These are phyloP conservation scores for Argyrosomus regius DNA, from an alignment of 2,797 vertebrate genomes.

Conservation along the genomic window DNA sequence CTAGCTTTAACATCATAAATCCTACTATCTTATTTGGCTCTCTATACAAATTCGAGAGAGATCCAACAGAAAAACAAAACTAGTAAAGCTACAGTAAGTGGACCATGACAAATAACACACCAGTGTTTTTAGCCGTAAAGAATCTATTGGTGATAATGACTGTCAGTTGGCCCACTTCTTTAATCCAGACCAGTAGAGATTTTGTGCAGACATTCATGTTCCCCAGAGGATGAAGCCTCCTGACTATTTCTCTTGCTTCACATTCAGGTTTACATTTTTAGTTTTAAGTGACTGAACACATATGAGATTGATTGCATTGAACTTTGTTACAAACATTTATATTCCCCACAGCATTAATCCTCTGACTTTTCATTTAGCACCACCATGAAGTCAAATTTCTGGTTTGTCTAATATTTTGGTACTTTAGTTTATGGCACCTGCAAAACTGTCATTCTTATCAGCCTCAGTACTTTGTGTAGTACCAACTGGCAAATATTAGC, in stretches of 20 bases:
- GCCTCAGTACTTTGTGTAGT: neutral
- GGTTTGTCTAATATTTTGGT: neutral
- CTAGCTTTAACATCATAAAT: neutral
- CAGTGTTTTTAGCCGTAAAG: too few relatives aligned
- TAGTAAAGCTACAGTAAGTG: neutral
- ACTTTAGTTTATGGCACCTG: neutral
- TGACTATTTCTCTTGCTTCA: neutral
- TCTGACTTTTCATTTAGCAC: neutral
- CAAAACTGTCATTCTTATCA: neutral
- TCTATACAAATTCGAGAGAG: constrained; percentile 22
- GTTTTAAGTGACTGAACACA: neutral
- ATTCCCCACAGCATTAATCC: neutral
- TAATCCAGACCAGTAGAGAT: neutral
- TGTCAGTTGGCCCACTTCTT: neutral
- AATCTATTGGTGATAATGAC: too few relatives aligned
- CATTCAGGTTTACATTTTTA: neutral
- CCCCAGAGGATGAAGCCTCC: neutral
- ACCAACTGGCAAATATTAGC: constrained; percentile 21
- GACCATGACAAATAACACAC: too few relatives aligned
- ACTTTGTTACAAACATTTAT: neutral
- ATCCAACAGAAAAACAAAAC: neutral
- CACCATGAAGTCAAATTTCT: too few relatives aligned
- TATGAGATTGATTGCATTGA: neutral
- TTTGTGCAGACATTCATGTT: neutral
- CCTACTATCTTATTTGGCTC: neutral